Evolutionary conservation across 2,888 invertebrate species (phyloP).

Genomic region (Scaptodrosophila latifasciaeformis): DNA sequence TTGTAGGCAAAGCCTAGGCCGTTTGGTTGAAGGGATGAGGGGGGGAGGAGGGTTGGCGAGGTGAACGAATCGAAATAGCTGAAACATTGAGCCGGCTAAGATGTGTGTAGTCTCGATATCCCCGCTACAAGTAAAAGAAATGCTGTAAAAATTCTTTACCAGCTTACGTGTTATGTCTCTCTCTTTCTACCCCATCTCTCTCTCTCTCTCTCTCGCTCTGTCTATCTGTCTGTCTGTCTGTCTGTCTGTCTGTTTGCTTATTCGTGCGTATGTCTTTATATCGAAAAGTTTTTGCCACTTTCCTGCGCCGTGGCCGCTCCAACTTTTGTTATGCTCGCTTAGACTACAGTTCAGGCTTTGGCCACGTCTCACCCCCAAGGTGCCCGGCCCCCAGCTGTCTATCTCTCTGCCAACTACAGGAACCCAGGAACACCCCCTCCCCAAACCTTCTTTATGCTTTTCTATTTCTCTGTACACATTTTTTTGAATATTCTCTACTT

Average conservation of each 20-base stretch:
- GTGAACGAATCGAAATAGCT: neutral
- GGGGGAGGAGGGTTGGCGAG: neutral
- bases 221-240: too few relatives aligned
- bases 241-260: constrained; percentile 19
- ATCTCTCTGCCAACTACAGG: neutral
- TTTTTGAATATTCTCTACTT: constrained; percentile 20
- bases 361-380: constrained; percentile 19
- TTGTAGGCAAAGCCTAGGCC: too few relatives aligned
- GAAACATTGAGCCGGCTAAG: too few relatives aligned
- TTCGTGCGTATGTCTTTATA: constrained; percentile 65
- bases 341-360: too few relatives aligned
- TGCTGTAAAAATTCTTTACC: constrained; percentile 52
- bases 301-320: constrained; percentile 45
- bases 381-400: neutral
- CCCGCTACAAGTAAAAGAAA: too few relatives aligned
- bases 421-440: neutral
- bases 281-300: constrained; percentile 64
- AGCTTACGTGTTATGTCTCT: constrained; percentile 48
- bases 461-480: neutral
- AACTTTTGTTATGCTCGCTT: constrained; percentile 68
- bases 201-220: too few relatives aligned
- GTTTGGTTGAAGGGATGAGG: neutral
- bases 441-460: neutral
- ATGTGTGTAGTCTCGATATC: too few relatives aligned
- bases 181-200: too few relatives aligned